Conservation (phyloP, 2,113 vertebrate species). For the Centrocercus urophasianus region DNA sequence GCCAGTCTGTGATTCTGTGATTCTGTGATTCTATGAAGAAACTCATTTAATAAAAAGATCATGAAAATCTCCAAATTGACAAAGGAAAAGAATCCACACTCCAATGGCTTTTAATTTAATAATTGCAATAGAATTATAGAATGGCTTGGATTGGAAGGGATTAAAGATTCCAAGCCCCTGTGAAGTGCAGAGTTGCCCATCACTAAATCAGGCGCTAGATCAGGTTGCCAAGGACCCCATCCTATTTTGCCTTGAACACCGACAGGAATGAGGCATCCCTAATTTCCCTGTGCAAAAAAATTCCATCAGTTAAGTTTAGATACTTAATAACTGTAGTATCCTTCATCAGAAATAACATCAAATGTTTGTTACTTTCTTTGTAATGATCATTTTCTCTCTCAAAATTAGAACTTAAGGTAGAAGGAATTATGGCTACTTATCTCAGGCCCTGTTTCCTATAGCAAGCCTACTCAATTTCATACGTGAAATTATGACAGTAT, state of each 20-base stretch:
- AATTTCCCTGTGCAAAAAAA: not conserved
- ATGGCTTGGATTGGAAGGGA: not conserved
- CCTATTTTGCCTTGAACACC: not conserved
- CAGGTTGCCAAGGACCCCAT: not conserved
- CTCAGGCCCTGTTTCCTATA: not conserved
- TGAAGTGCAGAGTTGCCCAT: not conserved
- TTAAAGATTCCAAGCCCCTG: not conserved
- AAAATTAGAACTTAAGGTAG: not conserved
- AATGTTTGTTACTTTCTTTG: not conserved
- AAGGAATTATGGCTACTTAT: not conserved
- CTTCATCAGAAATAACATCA: not conserved
- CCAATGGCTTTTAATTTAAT: not conserved
- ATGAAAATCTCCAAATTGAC: not conserved
- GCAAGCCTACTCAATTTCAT: not conserved
- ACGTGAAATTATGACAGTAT: not conserved
- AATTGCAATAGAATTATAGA: not conserved
- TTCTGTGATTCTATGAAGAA: not conserved
- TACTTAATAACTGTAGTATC: not conserved
- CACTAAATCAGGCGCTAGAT: not conserved
- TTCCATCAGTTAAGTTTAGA: conserved; percentile 34
- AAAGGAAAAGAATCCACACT: not conserved
- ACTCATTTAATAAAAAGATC: not conserved
- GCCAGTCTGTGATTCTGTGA: not conserved
- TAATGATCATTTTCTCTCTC: not conserved
- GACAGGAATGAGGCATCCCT: not conserved